Conservation (phyloP, 2,888 invertebrate species). For the Philereme transversata region DNA sequence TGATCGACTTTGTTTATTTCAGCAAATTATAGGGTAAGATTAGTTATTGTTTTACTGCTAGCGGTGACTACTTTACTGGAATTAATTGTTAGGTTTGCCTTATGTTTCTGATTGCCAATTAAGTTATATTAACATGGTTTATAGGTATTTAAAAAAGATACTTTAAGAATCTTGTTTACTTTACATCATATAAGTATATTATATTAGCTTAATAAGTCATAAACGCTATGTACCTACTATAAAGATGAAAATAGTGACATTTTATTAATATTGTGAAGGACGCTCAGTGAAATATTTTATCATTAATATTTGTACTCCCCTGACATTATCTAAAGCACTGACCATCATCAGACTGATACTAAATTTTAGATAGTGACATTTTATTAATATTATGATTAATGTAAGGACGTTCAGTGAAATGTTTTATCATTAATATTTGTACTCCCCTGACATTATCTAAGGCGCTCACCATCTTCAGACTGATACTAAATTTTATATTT, state of each 20-base stretch:
- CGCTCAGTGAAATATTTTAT: neutral
- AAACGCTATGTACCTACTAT: neutral
- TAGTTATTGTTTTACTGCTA: no score
- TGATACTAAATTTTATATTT: no score
- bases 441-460: neutral
- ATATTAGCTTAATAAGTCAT: conserved; percentile 5
- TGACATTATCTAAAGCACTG: neutral
- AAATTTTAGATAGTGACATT: conserved; percentile 6
- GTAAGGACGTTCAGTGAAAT: neutral
- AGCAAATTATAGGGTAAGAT: neutral
- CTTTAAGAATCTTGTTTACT: neutral
- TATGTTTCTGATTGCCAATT: neutral
- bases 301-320: conserved; percentile 13
- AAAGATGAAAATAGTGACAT: conserved; percentile 7
- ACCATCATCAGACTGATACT: no score
- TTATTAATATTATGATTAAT: conserved; percentile 30
- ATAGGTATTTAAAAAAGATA: no score
- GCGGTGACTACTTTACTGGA: neutral
- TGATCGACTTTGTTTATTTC: no score
- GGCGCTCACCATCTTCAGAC: no score
- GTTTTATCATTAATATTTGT: conserved; percentile 16
- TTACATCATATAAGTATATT: neutral
- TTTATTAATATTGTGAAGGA: conserved; percentile 29
- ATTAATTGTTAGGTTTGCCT: neutral
- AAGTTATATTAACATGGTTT: no score